These are phyloP conservation scores for Sula dactylatra DNA, from an alignment of 2,113 vertebrate genomes.

Conservation along the genomic window DNA sequence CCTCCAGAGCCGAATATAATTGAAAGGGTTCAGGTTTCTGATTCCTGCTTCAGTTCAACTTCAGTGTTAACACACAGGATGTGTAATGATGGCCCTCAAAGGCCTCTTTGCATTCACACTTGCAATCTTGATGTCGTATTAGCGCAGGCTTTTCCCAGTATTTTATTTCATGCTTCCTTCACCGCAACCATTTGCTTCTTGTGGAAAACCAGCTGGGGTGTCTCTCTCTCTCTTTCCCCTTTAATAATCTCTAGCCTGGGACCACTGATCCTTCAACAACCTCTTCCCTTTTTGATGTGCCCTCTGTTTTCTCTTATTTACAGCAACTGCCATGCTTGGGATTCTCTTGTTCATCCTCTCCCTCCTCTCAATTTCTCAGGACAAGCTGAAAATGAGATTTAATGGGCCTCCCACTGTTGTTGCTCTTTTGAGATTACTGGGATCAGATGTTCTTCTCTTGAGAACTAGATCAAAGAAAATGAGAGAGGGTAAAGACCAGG, in stretches of 20 bases:
- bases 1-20: background rate
- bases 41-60: background rate
- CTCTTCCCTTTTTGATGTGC: slow-evolving; percentile 36
- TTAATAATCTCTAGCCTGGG: slow-evolving; percentile 11
- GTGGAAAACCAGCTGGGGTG: background rate
- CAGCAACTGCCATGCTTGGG: slow-evolving; percentile 24
- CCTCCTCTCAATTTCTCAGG: slow-evolving; percentile 55
- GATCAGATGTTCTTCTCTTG: slow-evolving; percentile 62
- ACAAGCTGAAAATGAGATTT: slow-evolving; percentile 60
- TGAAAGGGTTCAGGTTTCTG: background rate
- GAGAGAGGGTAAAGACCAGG: slow-evolving; percentile 21
- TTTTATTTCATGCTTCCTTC: slow-evolving; percentile 38
- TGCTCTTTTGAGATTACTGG: slow-evolving; percentile 69
- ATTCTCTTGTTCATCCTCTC: slow-evolving; percentile 34
- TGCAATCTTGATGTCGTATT: background rate
- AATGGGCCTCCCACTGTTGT: slow-evolving; percentile 53
- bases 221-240: background rate
- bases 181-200: background rate
- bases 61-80: background rate
- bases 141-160: background rate
- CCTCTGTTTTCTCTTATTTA: slow-evolving; percentile 56
- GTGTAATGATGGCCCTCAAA: background rate
- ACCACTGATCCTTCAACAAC: slow-evolving; percentile 33
- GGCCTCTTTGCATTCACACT: slow-evolving; percentile 15
- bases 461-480: slow-evolving; percentile 53